Evolutionary conservation across 2,113 vertebrate species (phyloP).

Genomic region (Parotia lawesii): DNA sequence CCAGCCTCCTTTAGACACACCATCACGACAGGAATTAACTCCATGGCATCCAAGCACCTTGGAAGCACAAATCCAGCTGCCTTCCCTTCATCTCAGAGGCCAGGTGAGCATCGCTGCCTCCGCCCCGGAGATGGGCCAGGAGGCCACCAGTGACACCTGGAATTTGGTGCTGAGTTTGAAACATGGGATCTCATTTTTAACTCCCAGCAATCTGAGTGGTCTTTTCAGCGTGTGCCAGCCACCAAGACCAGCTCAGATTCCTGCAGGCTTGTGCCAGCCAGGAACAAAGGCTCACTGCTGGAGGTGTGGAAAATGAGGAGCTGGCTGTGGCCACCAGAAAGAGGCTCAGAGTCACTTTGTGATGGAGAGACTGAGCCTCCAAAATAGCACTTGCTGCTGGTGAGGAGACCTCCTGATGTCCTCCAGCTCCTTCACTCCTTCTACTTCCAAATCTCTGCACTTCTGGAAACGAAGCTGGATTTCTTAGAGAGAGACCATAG

Average conservation of each 20-base stretch:
- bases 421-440: neutral
- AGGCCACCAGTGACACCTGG: neutral
- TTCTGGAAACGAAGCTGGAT: neutral
- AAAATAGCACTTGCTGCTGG: neutral
- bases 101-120: neutral
- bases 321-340: neutral
- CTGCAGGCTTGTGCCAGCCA: neutral
- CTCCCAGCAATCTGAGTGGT: neutral
- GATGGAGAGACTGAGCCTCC: neutral
- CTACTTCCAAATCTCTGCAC: neutral
- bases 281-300: neutral
- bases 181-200: rapidly evolving
- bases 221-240: neutral
- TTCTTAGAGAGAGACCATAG: neutral
- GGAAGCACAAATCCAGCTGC: neutral
- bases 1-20: neutral
- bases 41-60: neutral
- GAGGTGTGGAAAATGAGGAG: neutral
- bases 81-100: neutral
- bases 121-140: rapidly evolving
- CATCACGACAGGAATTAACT: neutral
- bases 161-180: neutral
- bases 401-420: neutral
- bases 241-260: neutral
- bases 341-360: neutral